Base-by-base conservation (phyloP, 2,113 vertebrate genomes). In the Drymodes brunneopygia region DNA sequence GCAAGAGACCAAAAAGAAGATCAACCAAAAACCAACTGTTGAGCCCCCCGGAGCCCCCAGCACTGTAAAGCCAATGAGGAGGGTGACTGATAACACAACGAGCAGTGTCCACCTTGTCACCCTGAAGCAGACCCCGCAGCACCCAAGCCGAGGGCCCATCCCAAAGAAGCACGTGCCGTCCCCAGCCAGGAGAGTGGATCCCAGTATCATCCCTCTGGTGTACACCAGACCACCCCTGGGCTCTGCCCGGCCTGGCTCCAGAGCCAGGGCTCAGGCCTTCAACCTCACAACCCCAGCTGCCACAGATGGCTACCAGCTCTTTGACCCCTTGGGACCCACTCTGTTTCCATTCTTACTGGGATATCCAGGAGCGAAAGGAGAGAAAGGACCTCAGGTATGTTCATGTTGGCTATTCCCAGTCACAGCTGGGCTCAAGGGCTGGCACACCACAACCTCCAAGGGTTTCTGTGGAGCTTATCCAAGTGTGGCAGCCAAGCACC, bases 381-480 rank as follows among this genome's bases (percentile, higher is more conserved):
- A 99, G 92, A 98, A 98, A 65, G 99, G 99, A 96, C 97, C 97
- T 45, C 97, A 96, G 98, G 99, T 99, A 98, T 98, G 98, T 96
- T 71, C 85, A 70, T 7, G 23, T 13, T 54, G 33, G 22, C 31
- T 45, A 0, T 36, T 80, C 24, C n/a, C 11, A 6, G 42, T 28
- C 48, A 6, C 29, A 61, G n/a, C 31, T 62, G 2, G 2, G 70
- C 73, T 57, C 7, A 12, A 17, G 11, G 25, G 31, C 27, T 71
- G 60, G 72, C 70, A 86, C 50, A 24, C 12, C n/a, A 22, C n/a
- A n/a, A 9, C 10, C 33, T 62, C 4, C 47, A 28, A 23, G 64
- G 25, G 27, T 65, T 96, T 77, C 36, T 81, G 1, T 35, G 42
- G n/a, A 27, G 29, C 15, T 81, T 10, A 20, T 33, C 11, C 10